Percentiles rank a stretch among this genome's conserved stretches.
Conservation (phyloP, 92 coral and sea anemone species). For the Blastomussa wellsi region DNA sequence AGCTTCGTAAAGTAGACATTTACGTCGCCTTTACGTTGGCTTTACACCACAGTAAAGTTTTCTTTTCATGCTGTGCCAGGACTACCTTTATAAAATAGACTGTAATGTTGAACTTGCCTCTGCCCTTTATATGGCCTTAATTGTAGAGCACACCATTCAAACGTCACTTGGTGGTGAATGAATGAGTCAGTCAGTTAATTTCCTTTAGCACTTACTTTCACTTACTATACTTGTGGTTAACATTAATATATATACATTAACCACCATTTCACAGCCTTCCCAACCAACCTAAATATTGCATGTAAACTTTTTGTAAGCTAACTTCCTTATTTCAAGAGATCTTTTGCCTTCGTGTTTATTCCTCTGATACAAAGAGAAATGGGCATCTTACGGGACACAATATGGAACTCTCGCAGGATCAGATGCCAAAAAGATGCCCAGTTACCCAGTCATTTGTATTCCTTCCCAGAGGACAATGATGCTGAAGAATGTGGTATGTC, state of each 20-base stretch:
- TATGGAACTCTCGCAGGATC: conserved; percentile 57
- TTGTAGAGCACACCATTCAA: not conserved
- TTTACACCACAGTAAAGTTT: too few species aligned
- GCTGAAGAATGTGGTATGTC: conserved; percentile 59
- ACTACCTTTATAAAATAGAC: not conserved
- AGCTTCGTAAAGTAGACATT: too few species aligned
- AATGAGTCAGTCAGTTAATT: too few species aligned
- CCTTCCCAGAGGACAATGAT: conserved; percentile 51
- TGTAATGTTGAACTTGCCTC: not conserved
- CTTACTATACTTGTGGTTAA: too few species aligned
- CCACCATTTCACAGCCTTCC: too few species aligned
- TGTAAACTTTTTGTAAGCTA: not conserved
- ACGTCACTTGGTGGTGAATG: too few species aligned
- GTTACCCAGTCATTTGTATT: conserved; percentile 44
- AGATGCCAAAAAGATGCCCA: conserved; percentile 49
- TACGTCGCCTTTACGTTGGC: too few species aligned
- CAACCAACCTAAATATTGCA: not conserved
- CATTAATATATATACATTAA: too few species aligned
- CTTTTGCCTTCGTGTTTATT: conserved; percentile 59
- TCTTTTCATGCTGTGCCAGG: too few species aligned
- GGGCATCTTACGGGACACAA: conserved; percentile 44
- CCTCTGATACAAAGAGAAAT: conserved; percentile 61
- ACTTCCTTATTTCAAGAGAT: conserved; percentile 25
- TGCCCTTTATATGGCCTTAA: not conserved
- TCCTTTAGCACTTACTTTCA: too few species aligned